phyloP scores from a whole-genome alignment of 2,888 invertebrate genomes.

The Rotaria sp. region DNA sequence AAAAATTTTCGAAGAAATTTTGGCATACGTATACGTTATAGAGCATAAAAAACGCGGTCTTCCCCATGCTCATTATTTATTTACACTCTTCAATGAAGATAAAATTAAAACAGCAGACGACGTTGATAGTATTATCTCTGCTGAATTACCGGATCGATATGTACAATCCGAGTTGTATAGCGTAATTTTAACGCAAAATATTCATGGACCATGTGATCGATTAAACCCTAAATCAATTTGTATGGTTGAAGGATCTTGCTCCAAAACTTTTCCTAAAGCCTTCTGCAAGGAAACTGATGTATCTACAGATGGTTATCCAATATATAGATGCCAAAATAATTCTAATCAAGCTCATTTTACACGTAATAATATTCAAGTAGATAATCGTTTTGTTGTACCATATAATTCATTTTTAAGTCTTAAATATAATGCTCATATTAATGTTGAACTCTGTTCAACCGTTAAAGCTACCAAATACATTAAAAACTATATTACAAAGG shows the following conservation, averaged over 20 bases:
- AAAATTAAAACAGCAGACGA: slow-evolving; percentile 44
- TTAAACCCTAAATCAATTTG: slow-evolving; percentile 47
- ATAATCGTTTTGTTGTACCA: background rate
- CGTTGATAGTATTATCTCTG: slow-evolving; percentile 41
- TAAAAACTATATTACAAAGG: too few species aligned
- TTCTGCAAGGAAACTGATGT: slow-evolving; percentile 46
- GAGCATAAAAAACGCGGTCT: too few species aligned
- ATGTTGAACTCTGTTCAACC: too few species aligned
- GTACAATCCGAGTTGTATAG: slow-evolving; percentile 42
- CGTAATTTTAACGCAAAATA: slow-evolving; percentile 43
- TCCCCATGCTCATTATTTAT: slow-evolving; percentile 46
- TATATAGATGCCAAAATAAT: slow-evolving; percentile 43
- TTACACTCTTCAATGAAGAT: slow-evolving; percentile 43
- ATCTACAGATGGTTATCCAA: slow-evolving; percentile 49
- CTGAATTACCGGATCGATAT: slow-evolving; percentile 44
- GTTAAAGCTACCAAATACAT: too few species aligned
- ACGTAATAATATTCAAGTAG: background rate
- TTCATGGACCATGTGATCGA: slow-evolving; percentile 45
- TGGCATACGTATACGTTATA: too few species aligned
- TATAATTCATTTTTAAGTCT: background rate
- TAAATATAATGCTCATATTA: background rate
- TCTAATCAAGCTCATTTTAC: too few species aligned
- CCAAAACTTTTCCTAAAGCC: slow-evolving; percentile 51
- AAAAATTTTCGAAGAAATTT: too few species aligned
- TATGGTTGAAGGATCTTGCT: slow-evolving; percentile 52